Percentiles rank a stretch among this genome's conserved stretches.
phyloP scores from a whole-genome alignment of 2,113 vertebrate genomes.

The Columba janthina region DNA sequence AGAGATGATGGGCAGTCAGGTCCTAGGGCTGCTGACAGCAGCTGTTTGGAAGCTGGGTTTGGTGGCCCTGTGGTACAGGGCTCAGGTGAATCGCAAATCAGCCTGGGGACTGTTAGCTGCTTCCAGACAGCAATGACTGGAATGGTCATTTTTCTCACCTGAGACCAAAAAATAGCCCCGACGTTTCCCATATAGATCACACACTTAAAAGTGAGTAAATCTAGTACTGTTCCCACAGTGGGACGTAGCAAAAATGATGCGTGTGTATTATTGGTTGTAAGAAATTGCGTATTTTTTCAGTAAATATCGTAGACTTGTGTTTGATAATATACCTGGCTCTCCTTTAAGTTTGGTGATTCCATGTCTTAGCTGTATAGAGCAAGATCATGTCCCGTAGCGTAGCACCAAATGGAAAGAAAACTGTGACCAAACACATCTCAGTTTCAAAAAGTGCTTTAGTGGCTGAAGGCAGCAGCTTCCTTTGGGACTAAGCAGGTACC shows the following conservation, averaged over 20 bases:
- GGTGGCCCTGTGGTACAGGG: background rate
- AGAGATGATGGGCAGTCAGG: background rate
- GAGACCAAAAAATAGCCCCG: background rate
- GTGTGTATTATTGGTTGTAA: background rate
- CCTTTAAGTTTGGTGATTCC: background rate
- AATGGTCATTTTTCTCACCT: background rate
- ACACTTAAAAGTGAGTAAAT: background rate
- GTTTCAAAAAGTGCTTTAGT: background rate
- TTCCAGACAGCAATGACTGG: background rate
- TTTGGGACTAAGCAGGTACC: background rate
- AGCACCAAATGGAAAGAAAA: background rate
- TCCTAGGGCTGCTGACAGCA: background rate
- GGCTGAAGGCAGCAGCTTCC: background rate
- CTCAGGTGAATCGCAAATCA: background rate
- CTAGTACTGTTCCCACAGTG: background rate
- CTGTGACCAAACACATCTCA: background rate
- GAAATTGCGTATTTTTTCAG: background rate
- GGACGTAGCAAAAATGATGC: background rate
- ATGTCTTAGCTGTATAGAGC: background rate
- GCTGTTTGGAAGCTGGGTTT: background rate
- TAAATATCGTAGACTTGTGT: background rate
- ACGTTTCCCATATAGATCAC: background rate
- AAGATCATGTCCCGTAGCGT: background rate
- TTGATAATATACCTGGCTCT: background rate
- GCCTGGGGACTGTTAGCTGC: background rate